Percentiles rank a stretch among this genome's conserved stretches.
phyloP scores from a whole-genome alignment of 2,888 invertebrate genomes.

The Phyllotreta striolata region DNA sequence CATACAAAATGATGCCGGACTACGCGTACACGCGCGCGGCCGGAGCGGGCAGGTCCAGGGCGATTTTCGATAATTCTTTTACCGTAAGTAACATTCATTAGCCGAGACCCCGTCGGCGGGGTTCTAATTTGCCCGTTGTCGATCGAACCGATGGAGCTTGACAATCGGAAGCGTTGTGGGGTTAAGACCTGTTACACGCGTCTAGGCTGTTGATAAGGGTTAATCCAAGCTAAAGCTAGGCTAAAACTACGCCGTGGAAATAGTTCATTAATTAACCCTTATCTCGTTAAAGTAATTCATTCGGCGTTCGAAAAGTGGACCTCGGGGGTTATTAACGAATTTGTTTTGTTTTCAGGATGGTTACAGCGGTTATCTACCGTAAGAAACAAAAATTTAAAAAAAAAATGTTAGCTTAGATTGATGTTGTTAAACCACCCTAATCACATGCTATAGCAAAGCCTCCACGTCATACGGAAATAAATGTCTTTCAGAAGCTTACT shows the following conservation, averaged over 20 bases:
- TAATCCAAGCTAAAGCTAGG: background rate
- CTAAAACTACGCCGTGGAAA: background rate
- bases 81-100: conserved; percentile 47
- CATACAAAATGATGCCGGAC: conserved; percentile 52
- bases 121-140: background rate
- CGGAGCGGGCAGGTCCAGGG: conserved; percentile 50
- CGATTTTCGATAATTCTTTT: conserved; percentile 54
- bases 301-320: too few relatives aligned
- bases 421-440: conserved; percentile 38
- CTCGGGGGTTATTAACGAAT: background rate
- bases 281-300: background rate
- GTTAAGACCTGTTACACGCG: too few relatives aligned
- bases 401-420: conserved; percentile 36
- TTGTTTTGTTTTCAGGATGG: conserved; percentile 42
- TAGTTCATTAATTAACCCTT: background rate
- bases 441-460: conserved; percentile 34
- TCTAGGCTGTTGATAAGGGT: too few relatives aligned
- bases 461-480: conserved; percentile 15
- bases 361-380: conserved; percentile 44
- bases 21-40: conserved; percentile 52
- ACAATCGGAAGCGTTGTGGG: background rate
- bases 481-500: conserved; percentile 29
- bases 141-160: too few relatives aligned
- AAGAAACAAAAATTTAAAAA: conserved; percentile 30
- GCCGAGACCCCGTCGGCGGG: background rate